Percentiles rank a stretch among this genome's conserved stretches.
These are phyloP conservation scores for Lagocephalus sceleratus DNA, from an alignment of 2,797 vertebrate genomes.

Conservation along the genomic window DNA sequence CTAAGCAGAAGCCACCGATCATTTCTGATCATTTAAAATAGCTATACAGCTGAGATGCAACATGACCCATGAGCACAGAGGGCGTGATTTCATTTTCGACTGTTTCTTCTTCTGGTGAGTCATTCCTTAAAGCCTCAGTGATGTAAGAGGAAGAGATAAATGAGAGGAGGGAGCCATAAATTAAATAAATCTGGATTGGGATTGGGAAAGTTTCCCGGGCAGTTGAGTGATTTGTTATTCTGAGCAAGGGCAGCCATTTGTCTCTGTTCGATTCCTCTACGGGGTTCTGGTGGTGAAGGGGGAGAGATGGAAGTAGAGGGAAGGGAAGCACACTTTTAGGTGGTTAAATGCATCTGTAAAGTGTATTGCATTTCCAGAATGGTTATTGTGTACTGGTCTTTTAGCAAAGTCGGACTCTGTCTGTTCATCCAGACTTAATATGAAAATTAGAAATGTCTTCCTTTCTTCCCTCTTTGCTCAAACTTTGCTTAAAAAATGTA, in stretches of 20 bases:
- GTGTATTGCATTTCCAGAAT: no score
- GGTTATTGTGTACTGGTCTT: no score
- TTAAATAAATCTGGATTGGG: constrained; percentile 11
- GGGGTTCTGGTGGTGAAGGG: constrained; percentile 33
- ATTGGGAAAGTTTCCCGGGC: constrained; percentile 17
- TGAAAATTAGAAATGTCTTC: neutral
- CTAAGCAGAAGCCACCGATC: constrained; percentile 9
- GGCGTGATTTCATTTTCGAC: constrained; percentile 32
- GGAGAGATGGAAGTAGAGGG: neutral
- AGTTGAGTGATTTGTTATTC: constrained; percentile 15
- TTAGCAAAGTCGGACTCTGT: no score
- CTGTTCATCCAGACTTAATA: constrained; percentile 1
- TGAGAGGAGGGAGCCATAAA: constrained; percentile 2
- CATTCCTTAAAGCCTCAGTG: constrained; percentile 26
- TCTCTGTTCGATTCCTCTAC: constrained; percentile 29
- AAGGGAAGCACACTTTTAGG: constrained; percentile 7
- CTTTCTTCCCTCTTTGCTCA: no score
- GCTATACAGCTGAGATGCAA: neutral
- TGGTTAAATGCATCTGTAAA: no score
- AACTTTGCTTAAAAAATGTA: no score
- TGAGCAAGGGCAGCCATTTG: constrained; percentile 25
- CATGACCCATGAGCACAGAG: constrained; percentile 7
- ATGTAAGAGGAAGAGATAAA: constrained; percentile 8
- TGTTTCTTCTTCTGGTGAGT: constrained; percentile 37
- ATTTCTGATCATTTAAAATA: constrained; percentile 13